A percentile compares a stretch with the other conserved stretches of the same genome.
These are phyloP conservation scores for Ceryle rudis DNA, from an alignment of 2,797 vertebrate species.

Conservation along the genomic window DNA sequence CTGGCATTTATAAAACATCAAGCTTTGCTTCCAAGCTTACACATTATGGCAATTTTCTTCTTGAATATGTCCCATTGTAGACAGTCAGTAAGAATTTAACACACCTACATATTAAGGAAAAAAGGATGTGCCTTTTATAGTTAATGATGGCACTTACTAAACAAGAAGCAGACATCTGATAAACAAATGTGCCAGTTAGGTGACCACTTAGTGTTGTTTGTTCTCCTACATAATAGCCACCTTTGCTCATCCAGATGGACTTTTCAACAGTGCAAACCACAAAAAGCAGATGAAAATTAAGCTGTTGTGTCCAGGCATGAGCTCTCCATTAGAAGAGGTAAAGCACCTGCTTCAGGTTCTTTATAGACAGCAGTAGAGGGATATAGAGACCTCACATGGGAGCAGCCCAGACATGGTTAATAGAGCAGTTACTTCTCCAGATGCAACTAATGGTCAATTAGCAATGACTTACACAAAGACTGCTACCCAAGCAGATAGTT, in stretches of 20 bases:
- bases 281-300: not conserved
- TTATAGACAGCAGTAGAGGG: not conserved
- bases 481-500: not conserved
- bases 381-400: not conserved
- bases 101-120: not conserved
- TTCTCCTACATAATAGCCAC: not conserved
- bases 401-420: constrained; percentile 4
- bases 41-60: not conserved
- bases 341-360: constrained; percentile 21
- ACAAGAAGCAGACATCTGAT: not conserved
- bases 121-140: not conserved
- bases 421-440: constrained; percentile 49
- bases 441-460: constrained; percentile 47
- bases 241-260: not conserved
- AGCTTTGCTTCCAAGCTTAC: not conserved
- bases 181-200: not conserved
- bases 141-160: not conserved
- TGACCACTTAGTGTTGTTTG: not conserved
- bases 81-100: not conserved
- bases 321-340: constrained; percentile 1
- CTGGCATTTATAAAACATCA: not conserved
- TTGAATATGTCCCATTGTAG: not conserved
- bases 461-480: not conserved
- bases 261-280: not conserved
- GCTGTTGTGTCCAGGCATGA: not conserved